Base-by-base conservation (phyloP, 2,888 invertebrate species). In the Zeuzera pyrina region DNA sequence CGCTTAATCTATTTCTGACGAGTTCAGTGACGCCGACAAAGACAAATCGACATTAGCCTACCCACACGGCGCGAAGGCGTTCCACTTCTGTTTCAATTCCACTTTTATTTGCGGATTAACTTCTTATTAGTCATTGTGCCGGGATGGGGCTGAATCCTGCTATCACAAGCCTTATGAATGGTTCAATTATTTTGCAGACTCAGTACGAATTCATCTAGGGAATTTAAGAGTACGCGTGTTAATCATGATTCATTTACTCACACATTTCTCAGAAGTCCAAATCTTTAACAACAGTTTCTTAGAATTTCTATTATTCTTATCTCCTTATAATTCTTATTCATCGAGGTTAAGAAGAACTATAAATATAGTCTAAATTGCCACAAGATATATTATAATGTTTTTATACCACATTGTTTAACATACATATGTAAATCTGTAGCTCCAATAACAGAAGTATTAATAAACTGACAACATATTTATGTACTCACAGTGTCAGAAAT, bases 1-100 rank as follows among this genome's bases (percentile, higher is more conserved):
- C 71, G 81, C 83, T 83, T 83, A 83, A 83, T 83, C 83, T 83
- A 83, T 83, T 83, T 83, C 83, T 83, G 83, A 83, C 83, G 83
- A 83, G 83, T 83, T 83, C 78, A 79, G 76, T 78, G 83, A 83
- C 83, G 83, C 81, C 78, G 83, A 81, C 83, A 78, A 74, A 78
- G 83, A 83, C 81, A 78, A 79, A 83, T 83, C 77, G 83, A 76
- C 78, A 77, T 72, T 76, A 72, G 79, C 76, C 73, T 81, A 79
- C 79, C 78, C 81, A 79, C 83, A 78, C 78, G 76, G 63, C 52
- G 70, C 29, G 24, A 73, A 77, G 72, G 74, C 72, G 77, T 64
- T 61, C 70, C 72, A 76, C 77, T 79, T 79, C 81, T 79, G 81
- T 83, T 83, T 83, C 83, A 81, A 83, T 83, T 83, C 73, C 72